Evolutionary conservation across 2,888 invertebrate species (phyloP).

Genomic region (Cephus runcator): DNA sequence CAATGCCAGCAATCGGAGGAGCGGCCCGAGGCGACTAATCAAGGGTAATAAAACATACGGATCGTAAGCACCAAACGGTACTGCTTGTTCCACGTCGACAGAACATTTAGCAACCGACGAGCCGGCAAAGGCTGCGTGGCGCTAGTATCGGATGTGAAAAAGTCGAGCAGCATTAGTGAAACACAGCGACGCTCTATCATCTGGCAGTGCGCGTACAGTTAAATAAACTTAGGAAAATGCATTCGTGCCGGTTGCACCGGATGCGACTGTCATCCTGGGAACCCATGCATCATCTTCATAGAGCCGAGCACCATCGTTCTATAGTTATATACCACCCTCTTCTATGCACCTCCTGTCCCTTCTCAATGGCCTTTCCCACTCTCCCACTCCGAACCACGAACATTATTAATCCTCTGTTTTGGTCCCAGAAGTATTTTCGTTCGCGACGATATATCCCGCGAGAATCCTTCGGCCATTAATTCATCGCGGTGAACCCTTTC

Average conservation of each 20-base stretch:
- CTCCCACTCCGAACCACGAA: slow-evolving; percentile 15
- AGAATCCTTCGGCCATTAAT: slow-evolving; percentile 26
- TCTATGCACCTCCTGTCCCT: slow-evolving; percentile 19
- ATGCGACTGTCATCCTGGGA: slow-evolving; percentile 48
- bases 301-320: neutral
- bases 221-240: slow-evolving; percentile 4
- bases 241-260: slow-evolving; percentile 32
- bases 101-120: slow-evolving; percentile 1
- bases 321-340: slow-evolving; percentile 7
- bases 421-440: slow-evolving; percentile 37
- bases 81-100: slow-evolving; percentile 1
- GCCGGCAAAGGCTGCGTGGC: neutral
- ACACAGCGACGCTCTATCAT: slow-evolving; percentile 3
- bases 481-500: slow-evolving; percentile 19
- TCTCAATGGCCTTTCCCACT: slow-evolving; percentile 9
- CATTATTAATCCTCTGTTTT: slow-evolving; percentile 44
- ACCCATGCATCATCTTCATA: slow-evolving; percentile 50
- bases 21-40: neutral
- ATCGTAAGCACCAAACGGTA: neutral
- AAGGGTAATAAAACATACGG: neutral
- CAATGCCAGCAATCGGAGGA: neutral
- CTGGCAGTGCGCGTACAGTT: neutral
- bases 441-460: slow-evolving; percentile 18
- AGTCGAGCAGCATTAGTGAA: neutral
- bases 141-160: slow-evolving; percentile 1